These are phyloP conservation scores for Pseudoatta argentina DNA, from an alignment of 1,140 invertebrate genomes.

Conservation along the genomic window DNA sequence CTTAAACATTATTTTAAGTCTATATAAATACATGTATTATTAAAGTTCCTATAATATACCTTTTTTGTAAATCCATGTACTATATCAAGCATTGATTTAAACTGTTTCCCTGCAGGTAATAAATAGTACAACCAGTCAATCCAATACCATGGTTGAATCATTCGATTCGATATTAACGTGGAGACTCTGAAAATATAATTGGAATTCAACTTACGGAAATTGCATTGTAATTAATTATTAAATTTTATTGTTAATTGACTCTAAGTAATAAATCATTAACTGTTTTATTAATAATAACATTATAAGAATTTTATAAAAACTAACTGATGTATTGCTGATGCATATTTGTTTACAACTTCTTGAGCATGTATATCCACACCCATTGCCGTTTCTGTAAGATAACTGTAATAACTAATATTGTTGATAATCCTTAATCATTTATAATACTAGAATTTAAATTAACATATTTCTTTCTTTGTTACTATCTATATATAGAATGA, in stretches of 20 bases:
- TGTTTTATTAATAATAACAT: background rate
- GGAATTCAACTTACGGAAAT: background rate
- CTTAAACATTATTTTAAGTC: background rate
- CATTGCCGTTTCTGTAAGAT: constrained; percentile 93
- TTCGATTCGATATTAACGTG: constrained; percentile 13
- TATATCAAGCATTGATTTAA: constrained; percentile 83
- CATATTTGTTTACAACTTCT: constrained; percentile 90
- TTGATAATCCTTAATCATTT: background rate
- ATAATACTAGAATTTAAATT: background rate
- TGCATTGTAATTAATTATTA: background rate
- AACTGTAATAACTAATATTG: background rate
- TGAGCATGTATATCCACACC: constrained; percentile 92
- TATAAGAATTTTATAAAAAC: constrained; percentile 52
- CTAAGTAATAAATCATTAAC: too few relatives aligned
- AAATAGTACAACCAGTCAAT: constrained; percentile 42
- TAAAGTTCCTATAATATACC: constrained; percentile 74
- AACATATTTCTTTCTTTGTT: background rate
- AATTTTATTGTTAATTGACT: too few relatives aligned
- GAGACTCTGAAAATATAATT: constrained; percentile 50
- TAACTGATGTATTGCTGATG: constrained; percentile 90
- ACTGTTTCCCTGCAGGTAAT: constrained; percentile 82
- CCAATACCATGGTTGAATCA: constrained; percentile 61
- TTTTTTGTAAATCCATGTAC: constrained; percentile 88
- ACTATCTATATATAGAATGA: background rate
- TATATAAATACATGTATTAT: background rate